Conservation (phyloP, 2,113 vertebrate genomes). For the Cavia aperea region DNA sequence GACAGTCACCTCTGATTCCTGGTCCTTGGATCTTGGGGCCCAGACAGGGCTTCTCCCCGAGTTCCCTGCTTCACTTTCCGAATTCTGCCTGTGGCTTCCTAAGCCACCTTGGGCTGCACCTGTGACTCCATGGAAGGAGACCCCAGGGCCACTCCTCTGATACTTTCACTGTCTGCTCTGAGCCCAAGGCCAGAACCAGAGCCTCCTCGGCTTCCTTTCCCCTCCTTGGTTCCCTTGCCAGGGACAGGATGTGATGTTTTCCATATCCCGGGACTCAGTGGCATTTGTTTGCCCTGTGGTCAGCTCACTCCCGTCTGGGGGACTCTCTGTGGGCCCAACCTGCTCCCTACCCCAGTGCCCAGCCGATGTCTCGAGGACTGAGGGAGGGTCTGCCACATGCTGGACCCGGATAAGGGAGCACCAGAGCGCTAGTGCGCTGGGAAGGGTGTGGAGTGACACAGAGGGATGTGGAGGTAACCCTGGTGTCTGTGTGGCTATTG, state of each 20-base stretch:
- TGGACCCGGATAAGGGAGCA: not conserved
- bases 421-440: rapidly evolving
- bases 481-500: not conserved
- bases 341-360: not conserved
- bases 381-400: not conserved
- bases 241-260: not conserved
- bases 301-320: not conserved
- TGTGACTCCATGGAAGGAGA: not conserved
- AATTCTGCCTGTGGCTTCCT: not conserved
- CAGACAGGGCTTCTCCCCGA: not conserved
- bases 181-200: not conserved
- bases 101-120: not conserved
- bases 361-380: rapidly evolving
- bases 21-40: not conserved
- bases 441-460: rapidly evolving
- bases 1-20: too few species aligned
- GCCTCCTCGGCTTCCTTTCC: not conserved
- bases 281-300: not conserved
- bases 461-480: not conserved
- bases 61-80: not conserved
- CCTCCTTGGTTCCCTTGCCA: slow-evolving; percentile 30
- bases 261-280: not conserved
- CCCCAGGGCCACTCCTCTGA: not conserved
- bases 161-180: not conserved
- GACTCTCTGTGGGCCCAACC: not conserved